phyloP scores from a whole-genome alignment of 2,888 invertebrate genomes.

The Spodoptera littoralis region DNA sequence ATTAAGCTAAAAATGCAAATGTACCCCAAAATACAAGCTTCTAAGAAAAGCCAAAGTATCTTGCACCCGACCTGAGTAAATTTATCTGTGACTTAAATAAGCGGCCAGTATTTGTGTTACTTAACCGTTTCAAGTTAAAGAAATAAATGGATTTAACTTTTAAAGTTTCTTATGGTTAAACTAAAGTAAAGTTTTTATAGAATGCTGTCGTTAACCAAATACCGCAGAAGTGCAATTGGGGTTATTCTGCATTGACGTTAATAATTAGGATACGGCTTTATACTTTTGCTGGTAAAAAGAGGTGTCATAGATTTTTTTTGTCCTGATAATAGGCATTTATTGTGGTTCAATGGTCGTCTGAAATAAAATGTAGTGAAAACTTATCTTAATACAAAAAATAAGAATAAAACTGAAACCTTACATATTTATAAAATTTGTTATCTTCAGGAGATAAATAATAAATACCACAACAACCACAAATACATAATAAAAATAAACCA shows the following conservation, averaged over 20 bases:
- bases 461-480: no score
- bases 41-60: constrained; percentile 32
- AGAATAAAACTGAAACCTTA: no score
- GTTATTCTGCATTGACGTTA: not conserved
- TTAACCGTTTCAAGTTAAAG: constrained; percentile 51
- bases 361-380: no score
- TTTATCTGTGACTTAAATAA: constrained; percentile 43
- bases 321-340: no score
- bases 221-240: not conserved
- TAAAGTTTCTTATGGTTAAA: constrained; percentile 20
- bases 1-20: constrained; percentile 27
- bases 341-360: no score
- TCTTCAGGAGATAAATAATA: no score
- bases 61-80: constrained; percentile 26
- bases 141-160: constrained; percentile 47
- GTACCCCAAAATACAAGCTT: constrained; percentile 36
- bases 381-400: no score
- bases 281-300: not conserved
- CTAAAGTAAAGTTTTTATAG: constrained; percentile 29
- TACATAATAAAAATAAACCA: no score
- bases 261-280: no score
- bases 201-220: constrained; percentile 23
- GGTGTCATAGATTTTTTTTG: not conserved
- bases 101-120: constrained; percentile 49
- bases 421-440: no score